Evolutionary conservation across 2,797 vertebrate genomes (phyloP), one percentile per base, ranked within the genome.

Genomic region (Coluber constrictor): DNA sequence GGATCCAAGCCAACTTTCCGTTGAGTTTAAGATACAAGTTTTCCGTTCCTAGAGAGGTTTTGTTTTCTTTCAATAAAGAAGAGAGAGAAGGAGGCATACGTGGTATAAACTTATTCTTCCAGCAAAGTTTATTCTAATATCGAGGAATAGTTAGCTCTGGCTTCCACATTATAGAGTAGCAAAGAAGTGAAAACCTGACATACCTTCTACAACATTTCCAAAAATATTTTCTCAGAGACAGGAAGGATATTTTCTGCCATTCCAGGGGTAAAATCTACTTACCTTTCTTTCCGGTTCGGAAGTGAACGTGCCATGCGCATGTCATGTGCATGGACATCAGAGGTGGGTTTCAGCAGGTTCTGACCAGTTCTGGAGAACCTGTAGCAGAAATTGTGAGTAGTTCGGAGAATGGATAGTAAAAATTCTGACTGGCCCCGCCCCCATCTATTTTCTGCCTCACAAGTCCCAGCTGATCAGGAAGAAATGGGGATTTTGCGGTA

Each of bases 1-100:
- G 94, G 94, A 43, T 92, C 95, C 95, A 92, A 89, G 92, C 60
- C 88, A 95, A 94, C 91, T 92, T 91, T 94, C 91, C 92, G 18
- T 95, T 94, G 94, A 88, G 92, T 93, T 1, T 0, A 25, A 37
- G 13, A 7, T 23, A 47, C 5, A 61, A 1, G 8, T 2, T 15
- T 3, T 88, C 74, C 23, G 86, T 15, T 70, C 20, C 1, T 93
- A 86, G 86, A 0, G 0, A 86, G 87, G 89, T 32, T 57, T 51
- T 51, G 47, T 47, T 93, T 92, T 87, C 88, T 47, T 56, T 47
- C 23, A 86, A 91, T 11, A 86, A 59, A 86, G 47, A 12, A 16
- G 94, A 27, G 0, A 0, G 0, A 29, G 32, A 88, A 92, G 88
- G 2, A 1, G 11, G 90, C 4, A 23, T 27, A 2, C 20, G 74